A percentile compares a stretch with the other conserved stretches of the same genome.
Conservation (phyloP, 2,888 invertebrate species). For the Plebejus melissa region DNA sequence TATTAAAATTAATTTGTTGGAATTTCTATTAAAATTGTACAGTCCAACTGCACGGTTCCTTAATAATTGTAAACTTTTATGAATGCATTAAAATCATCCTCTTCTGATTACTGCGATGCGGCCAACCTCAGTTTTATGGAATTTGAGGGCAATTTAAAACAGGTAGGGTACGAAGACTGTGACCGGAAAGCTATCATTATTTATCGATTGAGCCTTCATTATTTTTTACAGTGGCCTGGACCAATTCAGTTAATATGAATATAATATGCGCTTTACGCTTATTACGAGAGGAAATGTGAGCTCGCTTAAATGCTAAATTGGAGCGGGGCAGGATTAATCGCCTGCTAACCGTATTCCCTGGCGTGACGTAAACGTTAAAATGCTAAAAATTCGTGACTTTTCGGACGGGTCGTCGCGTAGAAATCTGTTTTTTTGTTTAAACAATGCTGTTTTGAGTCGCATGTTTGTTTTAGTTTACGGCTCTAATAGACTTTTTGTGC, state of each 20-base stretch:
- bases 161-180: slow-evolving; percentile 36
- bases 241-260: slow-evolving; percentile 71
- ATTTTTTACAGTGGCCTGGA: slow-evolving; percentile 60
- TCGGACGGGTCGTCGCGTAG: not conserved
- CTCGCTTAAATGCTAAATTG: slow-evolving; percentile 45
- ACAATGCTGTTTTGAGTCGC: slow-evolving; percentile 4
- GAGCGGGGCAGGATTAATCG: slow-evolving; percentile 35
- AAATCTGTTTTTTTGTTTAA: not conserved
- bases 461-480: not conserved
- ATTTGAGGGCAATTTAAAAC: slow-evolving; percentile 37
- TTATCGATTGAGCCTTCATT: slow-evolving; percentile 49
- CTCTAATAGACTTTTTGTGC: not conserved
- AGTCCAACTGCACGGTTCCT: not conserved
- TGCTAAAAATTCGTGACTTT: slow-evolving; percentile 21
- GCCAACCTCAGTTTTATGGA: slow-evolving; percentile 30
- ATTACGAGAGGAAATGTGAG: slow-evolving; percentile 56
- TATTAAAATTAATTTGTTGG: not conserved
- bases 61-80: not conserved
- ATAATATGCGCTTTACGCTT: slow-evolving; percentile 67
- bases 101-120: not conserved
- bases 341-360: slow-evolving; percentile 24
- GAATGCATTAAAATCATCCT: slow-evolving; percentile 1
- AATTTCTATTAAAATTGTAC: not conserved
- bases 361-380: slow-evolving; percentile 20
- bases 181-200: slow-evolving; percentile 56